Percentiles rank a stretch among this genome's conserved stretches.
Evolutionary conservation across 2,888 invertebrate species (phyloP).

Genomic region (Anarsia innoxiella): DNA sequence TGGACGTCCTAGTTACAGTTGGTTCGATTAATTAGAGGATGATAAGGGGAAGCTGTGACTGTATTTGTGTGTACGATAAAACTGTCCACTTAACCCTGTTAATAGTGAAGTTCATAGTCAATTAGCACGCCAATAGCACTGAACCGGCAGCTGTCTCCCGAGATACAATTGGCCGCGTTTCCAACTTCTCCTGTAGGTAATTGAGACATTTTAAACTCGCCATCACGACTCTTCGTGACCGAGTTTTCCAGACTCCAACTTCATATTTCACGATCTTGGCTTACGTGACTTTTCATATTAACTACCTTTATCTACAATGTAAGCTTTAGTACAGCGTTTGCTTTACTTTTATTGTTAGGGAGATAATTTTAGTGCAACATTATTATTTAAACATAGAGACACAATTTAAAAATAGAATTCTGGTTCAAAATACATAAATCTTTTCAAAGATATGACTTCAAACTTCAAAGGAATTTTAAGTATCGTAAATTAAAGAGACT

Average conservation of each 20-base stretch:
- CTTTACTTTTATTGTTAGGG: too few species aligned
- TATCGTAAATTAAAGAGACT: conserved; percentile 16
- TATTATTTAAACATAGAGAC: too few species aligned
- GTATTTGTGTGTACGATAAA: conserved; percentile 35
- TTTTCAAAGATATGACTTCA: conserved; percentile 14
- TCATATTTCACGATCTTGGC: conserved; percentile 19
- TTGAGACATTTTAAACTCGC: conserved; percentile 40
- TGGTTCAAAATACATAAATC: too few species aligned
- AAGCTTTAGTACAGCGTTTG: too few species aligned
- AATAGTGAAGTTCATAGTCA: conserved; percentile 57
- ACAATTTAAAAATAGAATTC: too few species aligned
- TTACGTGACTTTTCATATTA: conserved; percentile 22
- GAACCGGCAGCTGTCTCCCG: conserved; percentile 49
- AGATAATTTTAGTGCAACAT: too few species aligned
- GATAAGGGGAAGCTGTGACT: conserved; percentile 32
- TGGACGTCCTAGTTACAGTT: conserved; percentile 20
- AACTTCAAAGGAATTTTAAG: conserved; percentile 5
- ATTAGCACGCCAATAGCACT: conserved; percentile 59
- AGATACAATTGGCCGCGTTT: conserved; percentile 49
- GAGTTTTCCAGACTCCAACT: conserved; percentile 21
- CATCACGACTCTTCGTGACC: conserved; percentile 36
- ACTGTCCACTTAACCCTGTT: conserved; percentile 55
- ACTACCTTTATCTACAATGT: neutral
- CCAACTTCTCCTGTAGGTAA: conserved; percentile 34
- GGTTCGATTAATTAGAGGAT: conserved; percentile 26